A percentile compares a stretch with the other conserved stretches of the same genome.
Conservation (phyloP, 2,797 vertebrate genomes). For the Oceanodroma leucorhoa region DNA sequence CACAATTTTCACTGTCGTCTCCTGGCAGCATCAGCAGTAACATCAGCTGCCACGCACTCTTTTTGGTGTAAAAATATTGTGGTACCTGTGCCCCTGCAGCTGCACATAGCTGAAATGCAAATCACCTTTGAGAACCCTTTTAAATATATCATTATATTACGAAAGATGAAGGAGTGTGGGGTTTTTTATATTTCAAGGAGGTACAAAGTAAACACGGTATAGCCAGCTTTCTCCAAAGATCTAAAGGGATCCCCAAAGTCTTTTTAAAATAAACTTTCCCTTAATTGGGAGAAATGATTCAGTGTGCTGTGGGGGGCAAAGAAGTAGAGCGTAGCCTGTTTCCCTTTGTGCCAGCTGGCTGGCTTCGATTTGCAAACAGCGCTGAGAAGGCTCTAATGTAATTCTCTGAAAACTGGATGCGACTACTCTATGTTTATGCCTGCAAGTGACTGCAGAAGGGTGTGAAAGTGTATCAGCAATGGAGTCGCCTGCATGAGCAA, state of each 20-base stretch:
- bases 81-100: not conserved
- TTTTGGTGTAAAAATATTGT: not conserved
- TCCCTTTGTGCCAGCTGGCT: not conserved
- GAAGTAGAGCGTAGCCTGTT: not conserved
- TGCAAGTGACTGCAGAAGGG: not conserved
- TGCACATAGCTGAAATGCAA: not conserved
- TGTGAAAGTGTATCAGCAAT: not conserved
- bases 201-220: not conserved
- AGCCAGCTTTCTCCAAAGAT: not conserved
- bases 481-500: not conserved
- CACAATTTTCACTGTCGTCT: not conserved
- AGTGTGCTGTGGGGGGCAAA: not conserved
- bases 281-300: conserved; percentile 22
- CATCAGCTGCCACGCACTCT: not conserved
- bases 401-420: not conserved
- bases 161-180: not conserved
- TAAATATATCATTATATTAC: not conserved
- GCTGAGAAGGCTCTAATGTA: not conserved
- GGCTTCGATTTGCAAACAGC: not conserved
- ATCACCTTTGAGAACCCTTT: not conserved
- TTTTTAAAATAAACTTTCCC: conserved; percentile 20
- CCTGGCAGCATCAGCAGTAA: not conserved
- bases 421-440: not conserved
- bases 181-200: not conserved
- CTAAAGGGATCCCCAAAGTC: not conserved